Evolutionary conservation across 1,140 invertebrate genomes (phyloP).

Genomic region (Nomia melanderi): DNA sequence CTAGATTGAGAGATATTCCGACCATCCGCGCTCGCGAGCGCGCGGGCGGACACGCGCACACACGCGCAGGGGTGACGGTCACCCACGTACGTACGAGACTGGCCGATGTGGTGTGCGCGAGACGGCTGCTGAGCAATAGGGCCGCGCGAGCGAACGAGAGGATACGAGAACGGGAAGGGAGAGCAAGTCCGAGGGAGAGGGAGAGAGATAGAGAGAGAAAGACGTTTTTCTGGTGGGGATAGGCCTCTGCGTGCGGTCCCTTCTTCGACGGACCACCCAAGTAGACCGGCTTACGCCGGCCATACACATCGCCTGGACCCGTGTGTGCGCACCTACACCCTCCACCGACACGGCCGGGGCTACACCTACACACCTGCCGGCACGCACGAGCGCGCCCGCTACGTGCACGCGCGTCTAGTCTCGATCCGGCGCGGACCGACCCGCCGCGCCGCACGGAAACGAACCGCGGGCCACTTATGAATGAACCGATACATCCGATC

Average conservation of each 20-base stretch:
- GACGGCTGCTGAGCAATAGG: constrained; percentile 45
- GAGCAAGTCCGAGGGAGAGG: constrained; percentile 59
- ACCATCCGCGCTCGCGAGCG: constrained; percentile 60
- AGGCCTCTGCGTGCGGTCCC: constrained; percentile 80
- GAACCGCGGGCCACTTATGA: constrained; percentile 53
- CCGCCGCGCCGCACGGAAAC: constrained; percentile 3
- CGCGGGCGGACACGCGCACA: constrained; percentile 53
- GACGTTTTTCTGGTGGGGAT: constrained; percentile 78
- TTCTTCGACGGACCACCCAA: constrained; percentile 80
- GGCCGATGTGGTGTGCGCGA: constrained; percentile 50
- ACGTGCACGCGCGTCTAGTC: constrained; percentile 53
- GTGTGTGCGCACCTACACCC: constrained; percentile 45
- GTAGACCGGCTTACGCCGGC: constrained; percentile 76
- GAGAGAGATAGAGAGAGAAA: constrained; percentile 29
- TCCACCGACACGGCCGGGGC: constrained; percentile 18
- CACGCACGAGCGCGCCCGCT: constrained; percentile 55
- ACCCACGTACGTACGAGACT: constrained; percentile 24
- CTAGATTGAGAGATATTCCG: constrained; percentile 80
- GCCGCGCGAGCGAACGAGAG: constrained; percentile 54
- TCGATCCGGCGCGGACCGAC: not conserved
- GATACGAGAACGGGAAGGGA: constrained; percentile 9
- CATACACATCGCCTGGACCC: constrained; percentile 62
- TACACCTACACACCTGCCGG: constrained; percentile 70
- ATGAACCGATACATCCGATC: constrained; percentile 55
- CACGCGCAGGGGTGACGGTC: constrained; percentile 68